Base-by-base conservation (phyloP, 1,140 invertebrate genomes). In the Leptopilina clavipes region DNA sequence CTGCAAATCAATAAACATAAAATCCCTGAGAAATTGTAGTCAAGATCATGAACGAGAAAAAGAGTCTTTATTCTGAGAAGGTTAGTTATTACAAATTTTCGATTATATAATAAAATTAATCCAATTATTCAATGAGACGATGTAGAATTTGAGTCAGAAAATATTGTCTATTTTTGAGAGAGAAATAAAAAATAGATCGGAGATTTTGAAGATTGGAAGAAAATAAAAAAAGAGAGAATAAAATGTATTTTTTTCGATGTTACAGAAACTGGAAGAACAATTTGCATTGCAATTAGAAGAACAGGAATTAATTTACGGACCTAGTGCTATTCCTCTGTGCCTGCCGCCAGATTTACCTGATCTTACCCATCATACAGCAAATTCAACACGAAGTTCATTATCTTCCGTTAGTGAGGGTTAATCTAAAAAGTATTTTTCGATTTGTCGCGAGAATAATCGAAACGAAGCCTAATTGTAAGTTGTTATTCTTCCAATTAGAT, bases 211-310 rank as follows among this genome's bases (percentile, higher is more conserved):
- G 45, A n/a, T n/a, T n/a, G n/a, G 43, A 44, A 44, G 43, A 44
- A 48, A n/a, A 48, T 48, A 48, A 48, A 48, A 5, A 48, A n/a
- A 48, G 44, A 11, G n/a, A 48, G 10, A 5, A 48, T 14, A n/a
- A 48, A 70, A 70, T 25, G 18, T n/a, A 22, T 31, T 31, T 45
- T 54, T 72, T 59, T 43, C 17, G 70, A 73, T 83, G 65, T 90
- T 92, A 19, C 90, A 97, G 96, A 94, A 93, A 91, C 88, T 97
- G 82, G 96, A 97, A 90, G 96, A 97, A 85, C 94, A 96, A 83
- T 97, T 97, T 87, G 92, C 92, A 72, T 91, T 93, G 77, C 95
- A 97, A 87, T 88, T 95, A 76, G 95, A 96, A 84, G 96, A 97
- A 83, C 96, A 97, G 89, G 95, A 97, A 87, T 92, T 93, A 71